Percentiles rank a stretch among this genome's conserved stretches.
phyloP scores from a whole-genome alignment of 2,888 invertebrate genomes.

The Synanthedon vespiformis region DNA sequence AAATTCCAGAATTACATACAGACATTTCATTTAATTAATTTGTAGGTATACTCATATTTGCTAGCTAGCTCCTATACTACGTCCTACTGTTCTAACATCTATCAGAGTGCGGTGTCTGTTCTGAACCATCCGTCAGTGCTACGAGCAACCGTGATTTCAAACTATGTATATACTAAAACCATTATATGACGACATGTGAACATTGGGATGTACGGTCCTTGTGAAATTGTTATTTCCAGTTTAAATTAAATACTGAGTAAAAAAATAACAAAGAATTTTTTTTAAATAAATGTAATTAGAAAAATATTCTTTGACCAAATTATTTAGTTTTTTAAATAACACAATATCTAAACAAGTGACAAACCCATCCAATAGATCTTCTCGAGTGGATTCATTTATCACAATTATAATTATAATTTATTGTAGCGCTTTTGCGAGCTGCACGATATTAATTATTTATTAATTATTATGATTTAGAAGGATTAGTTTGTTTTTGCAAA shows the following conservation, averaged over 20 bases:
- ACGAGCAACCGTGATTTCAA: conserved; percentile 6
- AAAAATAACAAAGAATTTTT: neutral
- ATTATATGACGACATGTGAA: neutral
- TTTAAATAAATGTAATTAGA: neutral
- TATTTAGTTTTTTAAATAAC: neutral
- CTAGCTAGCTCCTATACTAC: neutral
- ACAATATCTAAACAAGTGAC: neutral
- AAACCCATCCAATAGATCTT: neutral
- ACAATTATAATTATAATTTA: conserved; percentile 40
- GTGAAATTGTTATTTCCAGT: conserved; percentile 2
- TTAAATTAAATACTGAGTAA: neutral
- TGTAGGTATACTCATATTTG: neutral
- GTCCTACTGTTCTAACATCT: conserved; percentile 14
- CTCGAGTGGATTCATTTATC: conserved; percentile 26
- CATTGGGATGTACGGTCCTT: conserved; percentile 7
- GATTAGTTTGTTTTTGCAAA: conserved; percentile 6
- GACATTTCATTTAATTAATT: too few species aligned
- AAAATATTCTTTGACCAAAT: neutral
- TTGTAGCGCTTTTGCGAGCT: conserved; percentile 30
- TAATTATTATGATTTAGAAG: conserved; percentile 34
- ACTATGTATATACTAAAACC: conserved; percentile 1
- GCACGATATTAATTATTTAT: conserved; percentile 34
- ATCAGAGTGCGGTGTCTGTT: conserved; percentile 15
- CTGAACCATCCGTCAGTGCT: conserved; percentile 26
- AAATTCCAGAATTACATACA: too few species aligned